Conservation (phyloP, 1,140 invertebrate species). For the Drosophila malerkotliana region DNA sequence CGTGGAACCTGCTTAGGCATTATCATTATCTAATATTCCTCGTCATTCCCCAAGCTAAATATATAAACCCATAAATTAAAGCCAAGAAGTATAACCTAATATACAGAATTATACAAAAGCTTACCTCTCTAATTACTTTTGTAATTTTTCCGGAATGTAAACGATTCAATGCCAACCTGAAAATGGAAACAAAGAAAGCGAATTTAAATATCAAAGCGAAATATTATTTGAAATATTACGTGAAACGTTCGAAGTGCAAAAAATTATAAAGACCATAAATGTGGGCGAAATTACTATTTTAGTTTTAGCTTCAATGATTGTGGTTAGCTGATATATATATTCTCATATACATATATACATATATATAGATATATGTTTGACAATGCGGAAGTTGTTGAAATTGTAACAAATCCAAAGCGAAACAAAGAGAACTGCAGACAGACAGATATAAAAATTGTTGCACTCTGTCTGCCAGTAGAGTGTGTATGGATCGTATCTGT, state of each 20-base stretch:
- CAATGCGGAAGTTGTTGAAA: constrained; percentile 78
- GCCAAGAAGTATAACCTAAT: background rate
- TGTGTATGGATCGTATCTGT: constrained; percentile 45
- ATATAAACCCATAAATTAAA: constrained; percentile 1
- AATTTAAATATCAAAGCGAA: constrained; percentile 36
- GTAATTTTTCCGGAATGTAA: constrained; percentile 30
- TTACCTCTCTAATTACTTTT: constrained; percentile 33
- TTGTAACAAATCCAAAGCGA: constrained; percentile 77
- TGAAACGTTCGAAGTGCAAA: constrained; percentile 18
- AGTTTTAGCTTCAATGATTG: constrained; percentile 66
- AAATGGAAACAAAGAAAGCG: constrained; percentile 32
- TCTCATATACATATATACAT: constrained; percentile 11
- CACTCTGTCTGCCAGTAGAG: constrained; percentile 34
- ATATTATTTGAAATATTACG: constrained; percentile 23
- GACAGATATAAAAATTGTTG: constrained; percentile 59
- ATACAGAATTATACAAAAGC: background rate
- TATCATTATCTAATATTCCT: constrained; percentile 35
- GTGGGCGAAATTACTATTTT: constrained; percentile 11
- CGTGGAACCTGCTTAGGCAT: constrained; percentile 10
- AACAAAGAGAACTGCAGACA: constrained; percentile 71
- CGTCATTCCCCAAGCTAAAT: constrained; percentile 39
- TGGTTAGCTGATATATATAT: constrained; percentile 22
- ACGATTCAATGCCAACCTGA: constrained; percentile 30
- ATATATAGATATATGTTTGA: constrained; percentile 63
- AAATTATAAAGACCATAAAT: constrained; percentile 15